Evolutionary conservation across 2,113 vertebrate genomes (phyloP), one percentile per base, ranked within the genome.

Genomic region (Budorcas taxicolor): DNA sequence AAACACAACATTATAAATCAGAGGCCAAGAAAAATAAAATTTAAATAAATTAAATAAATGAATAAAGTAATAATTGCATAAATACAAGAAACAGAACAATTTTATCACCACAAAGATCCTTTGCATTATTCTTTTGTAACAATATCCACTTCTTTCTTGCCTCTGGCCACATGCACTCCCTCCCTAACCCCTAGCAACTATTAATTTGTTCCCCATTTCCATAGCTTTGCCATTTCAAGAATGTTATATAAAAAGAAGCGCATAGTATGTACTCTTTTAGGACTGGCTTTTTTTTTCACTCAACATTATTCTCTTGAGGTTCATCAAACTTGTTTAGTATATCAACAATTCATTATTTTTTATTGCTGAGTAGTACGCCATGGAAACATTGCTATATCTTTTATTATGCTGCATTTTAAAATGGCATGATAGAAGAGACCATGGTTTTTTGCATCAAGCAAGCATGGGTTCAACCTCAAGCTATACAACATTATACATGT

Each of bases 211-310:
- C 60, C 58, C 3, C 23, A 67, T 58, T 52, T 94, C 84, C 67
- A 89, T 57, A 83, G 88, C 52, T 96, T 94, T 92, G 71, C 87
- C 17, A 45, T 74, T 97, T 93, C 17, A 89, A 86, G 23, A 90
- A 74, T 62, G 17, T 85, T 45, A 81, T 19, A 76, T n/a, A 88
- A 94, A 94, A 62, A 50, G 4, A 85, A 74, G 76, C 47, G 85
- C 53, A 64, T 8, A 40, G 53, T 62, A 21, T 82, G 5, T 40
- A 91, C 85, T 85, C 31, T 89, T 88, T 82, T 27, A 45, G 71
- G 27, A 84, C 10, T 83, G 50, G 45, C 13, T 80, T 78, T 60
- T 71, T 50, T 58, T 57, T 52, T 23, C 23, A 95, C 15, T 94
- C 27, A 76, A 12, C 7, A 27, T 27, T 84, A 92, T 74, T 85